phyloP scores from a whole-genome alignment of 2,797 vertebrate genomes.

The Arctocebus calabarensis region DNA sequence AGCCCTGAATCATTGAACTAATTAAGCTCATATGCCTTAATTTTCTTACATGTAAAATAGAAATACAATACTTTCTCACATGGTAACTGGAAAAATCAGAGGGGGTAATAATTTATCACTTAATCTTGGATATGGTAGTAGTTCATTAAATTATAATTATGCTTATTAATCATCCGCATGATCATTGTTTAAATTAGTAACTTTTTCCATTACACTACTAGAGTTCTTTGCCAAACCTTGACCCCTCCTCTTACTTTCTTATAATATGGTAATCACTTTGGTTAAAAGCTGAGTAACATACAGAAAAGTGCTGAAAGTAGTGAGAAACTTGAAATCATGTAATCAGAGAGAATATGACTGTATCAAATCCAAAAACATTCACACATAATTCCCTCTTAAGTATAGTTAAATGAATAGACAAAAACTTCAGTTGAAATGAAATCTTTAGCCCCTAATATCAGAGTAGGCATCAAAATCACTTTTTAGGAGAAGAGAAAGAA shows the following conservation, averaged over 20 bases:
- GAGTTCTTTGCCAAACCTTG: background rate
- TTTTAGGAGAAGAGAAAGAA: background rate
- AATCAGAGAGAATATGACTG: background rate
- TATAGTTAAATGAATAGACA: background rate
- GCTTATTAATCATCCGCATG: background rate
- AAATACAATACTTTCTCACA: conserved; percentile 4
- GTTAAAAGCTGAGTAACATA: background rate
- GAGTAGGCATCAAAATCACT: background rate
- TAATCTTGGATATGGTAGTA: background rate
- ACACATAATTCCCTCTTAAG: conserved; percentile 14
- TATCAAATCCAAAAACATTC: conserved; percentile 20
- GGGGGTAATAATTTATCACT: conserved; percentile 8
- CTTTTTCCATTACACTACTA: background rate
- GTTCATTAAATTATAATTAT: background rate
- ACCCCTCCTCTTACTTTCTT: background rate
- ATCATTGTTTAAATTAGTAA: background rate
- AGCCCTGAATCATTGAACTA: background rate
- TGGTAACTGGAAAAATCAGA: background rate
- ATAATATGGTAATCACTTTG: background rate
- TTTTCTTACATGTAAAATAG: background rate
- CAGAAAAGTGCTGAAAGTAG: conserved; percentile 27
- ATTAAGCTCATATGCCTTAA: background rate
- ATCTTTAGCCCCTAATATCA: background rate
- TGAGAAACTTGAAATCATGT: background rate
- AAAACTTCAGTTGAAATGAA: conserved; percentile 11